Evolutionary conservation across 1,140 invertebrate species (phyloP).

Genomic region (Megalonaias nervosa): DNA sequence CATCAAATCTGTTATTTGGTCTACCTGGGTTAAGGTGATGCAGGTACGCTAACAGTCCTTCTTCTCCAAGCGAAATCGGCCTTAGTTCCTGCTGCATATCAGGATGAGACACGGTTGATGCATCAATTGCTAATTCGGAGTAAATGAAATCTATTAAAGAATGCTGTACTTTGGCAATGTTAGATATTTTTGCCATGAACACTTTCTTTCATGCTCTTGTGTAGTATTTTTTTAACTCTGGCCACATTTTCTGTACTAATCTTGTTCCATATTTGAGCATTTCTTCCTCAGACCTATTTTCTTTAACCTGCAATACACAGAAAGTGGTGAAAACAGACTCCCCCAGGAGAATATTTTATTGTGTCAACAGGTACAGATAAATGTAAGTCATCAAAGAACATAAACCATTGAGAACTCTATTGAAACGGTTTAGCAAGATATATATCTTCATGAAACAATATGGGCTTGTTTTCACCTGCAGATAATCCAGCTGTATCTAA

Average conservation of each 20-base stretch:
- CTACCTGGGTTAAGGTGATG: no score
- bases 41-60: conserved; percentile 27
- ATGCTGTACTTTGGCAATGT: conserved; percentile 22
- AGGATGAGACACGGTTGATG: not conserved
- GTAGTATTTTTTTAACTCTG: conserved; percentile 21
- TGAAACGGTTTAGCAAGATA: conserved; percentile 30
- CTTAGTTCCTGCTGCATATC: conserved; percentile 5
- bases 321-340: conserved; percentile 1
- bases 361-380: conserved; percentile 28
- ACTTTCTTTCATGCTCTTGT: conserved; percentile 23
- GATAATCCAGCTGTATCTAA: not conserved
- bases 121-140: conserved; percentile 18
- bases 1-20: conserved; percentile 34
- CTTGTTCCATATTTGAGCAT: conserved; percentile 20
- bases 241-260: conserved; percentile 8
- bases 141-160: conserved; percentile 12
- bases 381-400: conserved; percentile 17
- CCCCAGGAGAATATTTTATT: conserved; percentile 7
- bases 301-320: conserved; percentile 3
- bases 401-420: not conserved
- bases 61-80: conserved; percentile 34
- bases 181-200: conserved; percentile 14
- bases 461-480: not conserved
- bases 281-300: conserved; percentile 9
- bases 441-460: conserved; percentile 28